Evolutionary conservation across 2,797 vertebrate species (phyloP), one percentile per base, ranked within the genome.

Genomic region (Diglossa cyanea): DNA sequence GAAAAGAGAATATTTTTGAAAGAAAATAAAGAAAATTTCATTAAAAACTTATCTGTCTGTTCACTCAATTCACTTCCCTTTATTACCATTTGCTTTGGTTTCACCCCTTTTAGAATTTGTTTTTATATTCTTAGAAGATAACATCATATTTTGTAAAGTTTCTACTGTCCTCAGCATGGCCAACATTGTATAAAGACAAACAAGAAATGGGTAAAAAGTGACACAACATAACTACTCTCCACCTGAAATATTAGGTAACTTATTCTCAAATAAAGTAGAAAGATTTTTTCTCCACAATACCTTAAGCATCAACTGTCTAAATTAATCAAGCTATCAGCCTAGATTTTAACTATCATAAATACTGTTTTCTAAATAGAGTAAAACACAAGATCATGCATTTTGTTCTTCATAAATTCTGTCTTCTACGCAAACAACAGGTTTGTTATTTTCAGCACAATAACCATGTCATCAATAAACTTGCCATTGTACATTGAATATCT

Each of bases 371-470:
- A 78, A 92, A 74, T 14, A 86, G 54, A 75, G 17, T 42, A 71
- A 84, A 95, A 79, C 17, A 50, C 11, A 19, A 44, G 16, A 83
- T 42, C 28, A 42, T 47, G 39, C 13, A 62, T 65, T 89, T 91
- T 78, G 7, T 48, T 77, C 35, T 78, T 89, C 31, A 55, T 42
- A 42, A 76, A 42, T 53, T 71, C 26, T 71, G 21, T 75, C 33
- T 90, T 90, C 57, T 73, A 66, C 13, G 20, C 62, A 84, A 94
- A 24, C 17, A 84, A 55, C 1, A 23, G 28, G 25, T 60, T 81
- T 72, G 25, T 72, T 55, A 89, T 79, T 95, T 95, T 86, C 40
- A 75, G 11, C 58, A 81, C 9, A 80, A 13, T 25, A 87, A 92
- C 47, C 47, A 78, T 39, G 33, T 19, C 30, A 83, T 86, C 65